Conservation (phyloP, 2,113 vertebrate genomes). For the Boulengeromyrus knoepffleri region DNA sequence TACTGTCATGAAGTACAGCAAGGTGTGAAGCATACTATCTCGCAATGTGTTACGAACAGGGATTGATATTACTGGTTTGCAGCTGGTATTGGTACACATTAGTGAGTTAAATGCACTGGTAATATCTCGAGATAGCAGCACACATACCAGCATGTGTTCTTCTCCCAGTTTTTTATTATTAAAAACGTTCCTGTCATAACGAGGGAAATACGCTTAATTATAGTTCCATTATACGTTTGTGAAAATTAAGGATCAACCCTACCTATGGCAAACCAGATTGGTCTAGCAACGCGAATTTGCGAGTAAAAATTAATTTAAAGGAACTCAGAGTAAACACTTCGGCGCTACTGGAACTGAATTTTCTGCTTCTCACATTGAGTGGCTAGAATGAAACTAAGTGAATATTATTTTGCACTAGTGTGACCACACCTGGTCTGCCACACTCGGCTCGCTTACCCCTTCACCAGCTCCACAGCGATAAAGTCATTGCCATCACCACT, state of each 20-base stretch:
- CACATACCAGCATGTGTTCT: background rate
- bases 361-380: background rate
- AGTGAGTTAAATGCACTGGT: background rate
- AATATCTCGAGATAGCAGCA: background rate
- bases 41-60: background rate
- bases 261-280: background rate
- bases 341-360: background rate
- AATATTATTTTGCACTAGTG: background rate
- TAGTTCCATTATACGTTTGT: background rate
- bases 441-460: constrained; percentile 71
- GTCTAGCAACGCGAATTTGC: background rate
- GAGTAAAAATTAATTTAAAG: background rate
- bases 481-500: constrained; percentile 76
- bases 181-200: background rate
- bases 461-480: constrained; percentile 91
- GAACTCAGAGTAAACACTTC: background rate
- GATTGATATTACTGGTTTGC: background rate
- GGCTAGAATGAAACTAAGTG: background rate
- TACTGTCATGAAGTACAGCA: too few relatives aligned
- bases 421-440: background rate
- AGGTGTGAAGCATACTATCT: background rate
- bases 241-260: background rate
- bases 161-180: background rate
- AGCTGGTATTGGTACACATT: background rate
- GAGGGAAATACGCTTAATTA: background rate